These are phyloP conservation scores for Sminthurides bifidus DNA, from an alignment of 1,140 invertebrate species.

Conservation along the genomic window DNA sequence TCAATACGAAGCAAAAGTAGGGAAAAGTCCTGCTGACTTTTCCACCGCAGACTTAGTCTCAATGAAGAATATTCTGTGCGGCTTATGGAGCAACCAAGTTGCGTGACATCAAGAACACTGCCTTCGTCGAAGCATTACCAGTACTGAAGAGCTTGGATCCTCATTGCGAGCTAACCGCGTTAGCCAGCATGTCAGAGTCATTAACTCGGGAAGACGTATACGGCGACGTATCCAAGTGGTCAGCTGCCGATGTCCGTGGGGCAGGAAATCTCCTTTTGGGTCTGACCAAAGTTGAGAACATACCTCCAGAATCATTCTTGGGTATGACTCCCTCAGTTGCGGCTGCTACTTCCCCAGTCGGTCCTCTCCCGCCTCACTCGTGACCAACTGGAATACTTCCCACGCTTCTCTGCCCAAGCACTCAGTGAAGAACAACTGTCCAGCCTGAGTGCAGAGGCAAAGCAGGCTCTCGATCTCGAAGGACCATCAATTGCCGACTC, in stretches of 20 bases:
- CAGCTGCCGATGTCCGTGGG: conserved; percentile 23
- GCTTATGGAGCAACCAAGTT: conserved; percentile 9
- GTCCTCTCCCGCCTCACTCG: conserved; percentile 7
- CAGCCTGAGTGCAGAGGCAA: not conserved
- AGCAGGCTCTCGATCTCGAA: conserved; percentile 6
- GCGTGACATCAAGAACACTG: not conserved
- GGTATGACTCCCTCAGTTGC: conserved; percentile 23
- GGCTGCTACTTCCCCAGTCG: not conserved
- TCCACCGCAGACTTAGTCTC: conserved; percentile 15
- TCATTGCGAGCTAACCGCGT: conserved; percentile 17
- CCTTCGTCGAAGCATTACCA: conserved; percentile 21
- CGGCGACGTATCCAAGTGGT: conserved; percentile 20
- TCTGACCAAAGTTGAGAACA: conserved; percentile 6
- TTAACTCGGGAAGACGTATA: conserved; percentile 1
- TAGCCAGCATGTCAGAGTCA: conserved; percentile 9
- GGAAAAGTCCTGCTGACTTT: conserved; percentile 7
- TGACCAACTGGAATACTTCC: conserved; percentile 18
- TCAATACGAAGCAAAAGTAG: conserved; percentile 13
- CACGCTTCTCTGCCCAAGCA: conserved; percentile 23
- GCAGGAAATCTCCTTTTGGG: conserved; percentile 20
- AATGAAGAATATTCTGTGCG: conserved; percentile 26
- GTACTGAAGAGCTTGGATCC: conserved; percentile 15
- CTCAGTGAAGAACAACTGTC: conserved; percentile 11
- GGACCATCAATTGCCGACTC: conserved; percentile 1
- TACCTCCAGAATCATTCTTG: conserved; percentile 22